Evolutionary conservation across 2,113 vertebrate species (phyloP).

Genomic region (Saguinus imperator): DNA sequence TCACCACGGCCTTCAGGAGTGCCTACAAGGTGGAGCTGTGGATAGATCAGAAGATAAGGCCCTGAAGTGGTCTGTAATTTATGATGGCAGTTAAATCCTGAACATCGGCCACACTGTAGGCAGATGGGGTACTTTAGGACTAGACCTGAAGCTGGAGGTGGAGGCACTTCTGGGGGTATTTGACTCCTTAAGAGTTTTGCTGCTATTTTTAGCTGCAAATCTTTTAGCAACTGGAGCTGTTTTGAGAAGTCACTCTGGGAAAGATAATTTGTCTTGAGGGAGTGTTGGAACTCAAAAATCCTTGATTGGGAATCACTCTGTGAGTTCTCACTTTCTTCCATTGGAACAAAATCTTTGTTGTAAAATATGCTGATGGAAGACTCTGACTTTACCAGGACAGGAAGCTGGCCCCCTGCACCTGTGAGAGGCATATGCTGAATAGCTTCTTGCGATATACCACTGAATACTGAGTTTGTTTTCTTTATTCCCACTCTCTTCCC

Average conservation of each 20-base stretch:
- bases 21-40: slow-evolving; percentile 65
- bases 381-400: slow-evolving; percentile 30
- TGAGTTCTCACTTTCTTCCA: slow-evolving; percentile 37
- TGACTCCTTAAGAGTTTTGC: slow-evolving; percentile 71
- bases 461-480: slow-evolving; percentile 42
- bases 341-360: neutral
- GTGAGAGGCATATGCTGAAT: slow-evolving; percentile 12
- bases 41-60: slow-evolving; percentile 73
- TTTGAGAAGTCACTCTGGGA: slow-evolving; percentile 29
- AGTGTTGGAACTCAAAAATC: slow-evolving; percentile 22
- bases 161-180: slow-evolving; percentile 65
- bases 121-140: slow-evolving; percentile 75
- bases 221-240: slow-evolving; percentile 50
- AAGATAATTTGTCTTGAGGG: slow-evolving; percentile 32
- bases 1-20: slow-evolving; percentile 67
- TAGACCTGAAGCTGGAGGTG: slow-evolving; percentile 63
- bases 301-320: slow-evolving; percentile 17
- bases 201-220: slow-evolving; percentile 74
- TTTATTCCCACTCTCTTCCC: slow-evolving; percentile 43
- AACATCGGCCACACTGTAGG: too few relatives aligned
- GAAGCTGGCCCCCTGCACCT: neutral
- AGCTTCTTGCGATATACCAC: neutral
- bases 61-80: slow-evolving; percentile 53
- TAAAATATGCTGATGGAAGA: slow-evolving; percentile 50
- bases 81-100: slow-evolving; percentile 16